These are phyloP conservation scores for Chrysemys picta DNA, from an alignment of 2,113 vertebrate genomes.

Conservation along the genomic window DNA sequence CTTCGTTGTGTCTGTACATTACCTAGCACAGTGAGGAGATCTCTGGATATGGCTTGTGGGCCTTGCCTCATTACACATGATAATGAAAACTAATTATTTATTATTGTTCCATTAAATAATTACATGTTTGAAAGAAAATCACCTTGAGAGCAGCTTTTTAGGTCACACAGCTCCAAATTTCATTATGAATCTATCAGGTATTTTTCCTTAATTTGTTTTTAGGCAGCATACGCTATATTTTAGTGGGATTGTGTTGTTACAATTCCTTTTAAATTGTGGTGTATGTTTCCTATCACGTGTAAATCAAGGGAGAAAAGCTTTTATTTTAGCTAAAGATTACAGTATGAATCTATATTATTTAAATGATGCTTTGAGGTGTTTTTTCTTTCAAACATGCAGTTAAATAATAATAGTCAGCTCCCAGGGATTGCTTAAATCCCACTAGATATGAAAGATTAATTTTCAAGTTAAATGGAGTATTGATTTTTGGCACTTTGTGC, in stretches of 20 bases:
- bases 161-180: neutral
- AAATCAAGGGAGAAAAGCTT: neutral
- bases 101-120: neutral
- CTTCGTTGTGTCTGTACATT: neutral
- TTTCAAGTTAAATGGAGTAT: conserved; percentile 69
- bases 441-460: conserved; percentile 58
- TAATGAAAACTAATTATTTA: neutral
- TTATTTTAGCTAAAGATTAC: neutral
- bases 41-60: neutral
- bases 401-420: neutral
- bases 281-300: neutral
- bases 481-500: conserved; percentile 63
- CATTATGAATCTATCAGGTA: neutral
- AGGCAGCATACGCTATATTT: neutral
- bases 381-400: neutral
- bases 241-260: neutral
- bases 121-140: neutral
- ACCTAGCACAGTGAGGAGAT: neutral
- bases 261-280: neutral
- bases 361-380: neutral
- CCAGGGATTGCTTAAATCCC: neutral
- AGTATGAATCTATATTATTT: neutral
- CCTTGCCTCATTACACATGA: neutral
- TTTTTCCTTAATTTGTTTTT: neutral
- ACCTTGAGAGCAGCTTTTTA: neutral